Percentiles rank a stretch among this genome's conserved stretches.
phyloP scores from a whole-genome alignment of 2,888 invertebrate species.

The Hydrotaea diabolus region DNA sequence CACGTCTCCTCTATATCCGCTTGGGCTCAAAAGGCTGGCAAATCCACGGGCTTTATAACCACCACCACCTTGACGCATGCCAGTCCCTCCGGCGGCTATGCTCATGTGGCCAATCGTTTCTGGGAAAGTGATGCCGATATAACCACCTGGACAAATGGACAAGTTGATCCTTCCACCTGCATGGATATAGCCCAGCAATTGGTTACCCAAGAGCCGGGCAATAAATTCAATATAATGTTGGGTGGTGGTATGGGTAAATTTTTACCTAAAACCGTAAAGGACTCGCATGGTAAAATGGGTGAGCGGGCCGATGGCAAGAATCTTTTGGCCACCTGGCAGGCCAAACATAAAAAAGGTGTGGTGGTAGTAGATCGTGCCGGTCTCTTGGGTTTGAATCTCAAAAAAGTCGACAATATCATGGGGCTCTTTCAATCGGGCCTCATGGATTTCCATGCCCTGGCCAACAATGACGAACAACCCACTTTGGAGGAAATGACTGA shows the following conservation, averaged over 20 bases:
- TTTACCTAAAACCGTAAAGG: slow-evolving; percentile 82
- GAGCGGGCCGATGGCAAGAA: slow-evolving; percentile 84
- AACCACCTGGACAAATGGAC: neutral
- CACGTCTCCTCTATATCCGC: slow-evolving; percentile 85
- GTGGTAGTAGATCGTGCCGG: slow-evolving; percentile 84
- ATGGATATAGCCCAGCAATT: slow-evolving; percentile 89
- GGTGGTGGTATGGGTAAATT: slow-evolving; percentile 89
- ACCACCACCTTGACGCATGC: slow-evolving; percentile 91
- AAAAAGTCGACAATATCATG: slow-evolving; percentile 82
- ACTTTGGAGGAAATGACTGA: slow-evolving; percentile 86
- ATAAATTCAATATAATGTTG: slow-evolving; percentile 87
- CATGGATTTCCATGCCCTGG: slow-evolving; percentile 42
- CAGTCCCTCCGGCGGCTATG: slow-evolving; percentile 86
- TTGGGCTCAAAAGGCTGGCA: slow-evolving; percentile 85
- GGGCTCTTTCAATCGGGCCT: slow-evolving; percentile 81
- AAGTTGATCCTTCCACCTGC: slow-evolving; percentile 79
- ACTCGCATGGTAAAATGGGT: slow-evolving; percentile 81
- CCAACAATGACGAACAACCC: slow-evolving; percentile 68
- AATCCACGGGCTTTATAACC: slow-evolving; percentile 86
- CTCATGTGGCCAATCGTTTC: slow-evolving; percentile 84
- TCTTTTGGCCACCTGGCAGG: slow-evolving; percentile 85
- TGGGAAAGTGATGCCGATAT: slow-evolving; percentile 87
- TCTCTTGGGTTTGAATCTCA: slow-evolving; percentile 81
- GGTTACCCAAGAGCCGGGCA: slow-evolving; percentile 85
- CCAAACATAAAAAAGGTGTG: slow-evolving; percentile 81